These are phyloP conservation scores for Hetaerina americana DNA, from an alignment of 1,140 invertebrate species.

Conservation along the genomic window DNA sequence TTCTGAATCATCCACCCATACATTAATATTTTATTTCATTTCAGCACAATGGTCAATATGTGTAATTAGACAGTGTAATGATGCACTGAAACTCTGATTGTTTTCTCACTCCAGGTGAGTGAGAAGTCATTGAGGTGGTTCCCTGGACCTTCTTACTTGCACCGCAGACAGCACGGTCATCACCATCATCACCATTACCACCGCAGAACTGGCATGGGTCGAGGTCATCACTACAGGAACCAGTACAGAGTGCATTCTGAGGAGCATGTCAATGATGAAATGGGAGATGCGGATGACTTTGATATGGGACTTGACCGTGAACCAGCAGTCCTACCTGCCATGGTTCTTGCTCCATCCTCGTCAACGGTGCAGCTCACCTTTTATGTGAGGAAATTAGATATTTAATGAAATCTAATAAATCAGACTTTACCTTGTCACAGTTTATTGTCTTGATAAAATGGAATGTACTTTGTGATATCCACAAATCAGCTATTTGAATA, in stretches of 20 bases:
- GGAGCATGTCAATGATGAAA: neutral
- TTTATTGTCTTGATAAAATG: too few species aligned
- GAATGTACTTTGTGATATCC: too few species aligned
- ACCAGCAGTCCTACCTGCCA: neutral
- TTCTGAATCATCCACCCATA: too few species aligned
- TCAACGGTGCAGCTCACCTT: neutral
- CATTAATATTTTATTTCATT: too few species aligned
- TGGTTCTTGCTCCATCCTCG: neutral
- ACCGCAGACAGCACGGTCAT: neutral
- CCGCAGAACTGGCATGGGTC: too few species aligned
- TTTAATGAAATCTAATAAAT: too few species aligned
- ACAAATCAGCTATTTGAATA: too few species aligned
- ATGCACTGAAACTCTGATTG: too few species aligned
- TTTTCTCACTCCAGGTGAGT: too few species aligned
- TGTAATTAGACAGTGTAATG: too few species aligned
- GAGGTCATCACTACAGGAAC: neutral
- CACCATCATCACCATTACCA: neutral
- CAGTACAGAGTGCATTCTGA: neutral
- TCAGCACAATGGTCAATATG: too few species aligned
- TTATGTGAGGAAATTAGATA: neutral
- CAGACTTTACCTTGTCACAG: too few species aligned
- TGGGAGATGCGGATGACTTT: neutral
- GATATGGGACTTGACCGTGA: neutral
- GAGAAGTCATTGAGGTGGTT: neutral
- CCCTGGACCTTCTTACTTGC: neutral